Percentiles rank a stretch among this genome's conserved stretches.
Conservation (phyloP, 2,797 vertebrate species). For the Epinephelus awoara region DNA sequence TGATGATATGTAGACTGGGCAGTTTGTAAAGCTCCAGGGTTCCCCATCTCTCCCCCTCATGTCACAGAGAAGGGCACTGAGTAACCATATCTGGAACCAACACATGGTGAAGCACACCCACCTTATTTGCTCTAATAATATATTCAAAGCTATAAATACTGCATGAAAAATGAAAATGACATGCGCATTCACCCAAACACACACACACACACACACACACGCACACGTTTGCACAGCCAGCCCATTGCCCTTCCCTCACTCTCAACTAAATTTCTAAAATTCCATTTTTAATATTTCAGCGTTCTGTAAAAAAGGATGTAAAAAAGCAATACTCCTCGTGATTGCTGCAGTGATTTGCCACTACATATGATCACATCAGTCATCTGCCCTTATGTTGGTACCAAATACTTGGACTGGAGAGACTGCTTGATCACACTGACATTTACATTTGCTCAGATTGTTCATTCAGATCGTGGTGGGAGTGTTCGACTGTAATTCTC, state of each 20-base stretch:
- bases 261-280: conserved; percentile 7
- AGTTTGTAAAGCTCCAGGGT: conserved; percentile 28
- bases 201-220: not conserved
- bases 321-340: not conserved
- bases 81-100: conserved; percentile 4
- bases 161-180: not conserved
- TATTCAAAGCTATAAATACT: conserved; percentile 12
- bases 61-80: conserved; percentile 10
- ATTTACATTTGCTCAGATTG: conserved; percentile 34
- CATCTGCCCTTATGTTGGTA: not conserved
- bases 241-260: not conserved
- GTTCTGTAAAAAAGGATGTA: not conserved
- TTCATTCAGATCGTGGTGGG: conserved; percentile 24
- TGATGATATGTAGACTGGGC: conserved; percentile 40
- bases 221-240: not conserved
- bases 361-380: conserved; percentile 13
- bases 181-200: not conserved
- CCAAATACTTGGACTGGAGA: conserved; percentile 18
- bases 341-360: conserved; percentile 28
- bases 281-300: not conserved
- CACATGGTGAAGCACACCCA: not conserved
- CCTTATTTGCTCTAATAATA: not conserved
- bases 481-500: conserved; percentile 13
- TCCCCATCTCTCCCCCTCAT: conserved; percentile 15
- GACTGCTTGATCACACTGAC: conserved; percentile 15